A percentile compares a stretch with the other conserved stretches of the same genome.
phyloP scores from a whole-genome alignment of 1,140 invertebrate species.

The Drosophila suzukii region DNA sequence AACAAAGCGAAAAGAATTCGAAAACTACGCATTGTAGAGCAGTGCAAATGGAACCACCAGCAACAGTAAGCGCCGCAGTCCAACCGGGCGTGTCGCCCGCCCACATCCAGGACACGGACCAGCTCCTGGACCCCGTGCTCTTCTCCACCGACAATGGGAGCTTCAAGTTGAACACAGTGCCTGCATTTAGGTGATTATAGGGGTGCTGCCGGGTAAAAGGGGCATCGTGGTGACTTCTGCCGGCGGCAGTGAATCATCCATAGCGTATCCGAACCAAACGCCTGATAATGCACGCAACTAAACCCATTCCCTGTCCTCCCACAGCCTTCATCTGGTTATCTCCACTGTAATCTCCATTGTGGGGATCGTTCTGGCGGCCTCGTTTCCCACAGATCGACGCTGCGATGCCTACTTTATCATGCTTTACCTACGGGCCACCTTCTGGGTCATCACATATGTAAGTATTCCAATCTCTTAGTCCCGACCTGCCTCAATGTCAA shows the following conservation, averaged over 20 bases:
- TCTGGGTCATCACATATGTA: constrained; percentile 87
- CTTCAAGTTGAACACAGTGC: constrained; percentile 80
- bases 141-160: constrained; percentile 61
- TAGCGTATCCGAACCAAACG: background rate
- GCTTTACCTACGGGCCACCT: constrained; percentile 87
- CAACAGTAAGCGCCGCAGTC: constrained; percentile 40
- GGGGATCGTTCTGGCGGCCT: constrained; percentile 86
- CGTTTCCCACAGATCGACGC: constrained; percentile 86
- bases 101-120: constrained; percentile 47
- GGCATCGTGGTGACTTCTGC: background rate
- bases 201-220: background rate
- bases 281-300: constrained; percentile 35
- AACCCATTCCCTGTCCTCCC: constrained; percentile 10
- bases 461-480: constrained; percentile 45
- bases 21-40: constrained; percentile 19
- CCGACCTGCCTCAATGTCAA: constrained; percentile 44
- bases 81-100: constrained; percentile 24
- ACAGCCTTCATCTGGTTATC: constrained; percentile 85
- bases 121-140: constrained; percentile 61
- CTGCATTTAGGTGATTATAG: constrained; percentile 73
- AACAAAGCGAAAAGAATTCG: constrained; percentile 41
- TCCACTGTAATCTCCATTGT: constrained; percentile 86
- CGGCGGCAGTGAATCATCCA: constrained; percentile 56
- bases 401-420: constrained; percentile 89
- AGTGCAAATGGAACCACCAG: constrained; percentile 44